These are phyloP conservation scores for Nomada flava DNA, from an alignment of 2,888 invertebrate genomes.

Conservation along the genomic window DNA sequence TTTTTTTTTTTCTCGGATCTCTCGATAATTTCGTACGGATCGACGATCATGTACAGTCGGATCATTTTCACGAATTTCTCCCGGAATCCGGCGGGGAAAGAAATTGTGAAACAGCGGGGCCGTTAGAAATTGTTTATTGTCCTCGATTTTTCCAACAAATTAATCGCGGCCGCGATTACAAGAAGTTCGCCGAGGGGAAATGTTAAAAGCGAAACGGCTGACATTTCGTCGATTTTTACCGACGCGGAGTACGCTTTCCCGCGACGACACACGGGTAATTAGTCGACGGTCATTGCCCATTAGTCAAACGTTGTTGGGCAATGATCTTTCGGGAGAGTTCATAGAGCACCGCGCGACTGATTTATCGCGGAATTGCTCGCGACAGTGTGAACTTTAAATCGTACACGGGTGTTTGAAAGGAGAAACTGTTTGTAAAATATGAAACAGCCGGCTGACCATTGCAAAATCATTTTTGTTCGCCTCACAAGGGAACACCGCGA, in stretches of 20 bases:
- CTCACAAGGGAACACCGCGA: too few relatives aligned
- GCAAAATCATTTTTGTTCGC: too few relatives aligned
- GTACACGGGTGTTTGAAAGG: too few relatives aligned
- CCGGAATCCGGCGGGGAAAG: too few relatives aligned
- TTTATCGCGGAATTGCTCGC: neutral
- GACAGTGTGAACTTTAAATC: neutral
- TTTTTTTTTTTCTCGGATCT: too few relatives aligned
- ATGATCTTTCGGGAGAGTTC: neutral
- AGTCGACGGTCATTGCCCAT: neutral
- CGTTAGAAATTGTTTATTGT: too few relatives aligned
- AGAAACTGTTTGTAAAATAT: neutral
- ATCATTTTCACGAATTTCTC: too few relatives aligned
- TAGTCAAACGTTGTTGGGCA: neutral
- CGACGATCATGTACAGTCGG: too few relatives aligned
- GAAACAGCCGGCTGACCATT: neutral
- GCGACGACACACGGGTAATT: neutral
- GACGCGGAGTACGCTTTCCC: neutral
- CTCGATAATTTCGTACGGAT: too few relatives aligned
- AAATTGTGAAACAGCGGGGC: too few relatives aligned
- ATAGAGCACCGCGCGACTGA: neutral
- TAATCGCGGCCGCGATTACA: too few relatives aligned
- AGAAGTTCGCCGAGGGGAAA: neutral
- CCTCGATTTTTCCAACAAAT: too few relatives aligned
- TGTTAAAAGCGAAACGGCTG: neutral
- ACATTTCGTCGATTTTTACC: constrained; percentile 1